Base-by-base conservation (phyloP, 2,113 vertebrate genomes). In the Illadopsis cleaveri region DNA sequence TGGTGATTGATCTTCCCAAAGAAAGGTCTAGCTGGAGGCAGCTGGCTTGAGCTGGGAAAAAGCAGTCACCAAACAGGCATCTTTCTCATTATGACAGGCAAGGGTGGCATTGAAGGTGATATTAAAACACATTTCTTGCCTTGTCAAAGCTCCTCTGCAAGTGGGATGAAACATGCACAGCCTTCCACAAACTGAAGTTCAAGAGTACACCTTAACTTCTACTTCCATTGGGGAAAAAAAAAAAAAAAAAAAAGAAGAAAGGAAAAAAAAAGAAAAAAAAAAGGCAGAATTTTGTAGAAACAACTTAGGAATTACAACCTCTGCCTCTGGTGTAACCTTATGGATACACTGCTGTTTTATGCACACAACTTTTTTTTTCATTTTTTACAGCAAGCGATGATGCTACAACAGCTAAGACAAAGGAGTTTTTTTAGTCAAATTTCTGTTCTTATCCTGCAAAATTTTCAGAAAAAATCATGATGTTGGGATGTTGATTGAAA, bases 1-100 rank as follows among this genome's bases (percentile, higher is more conserved):
- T 58, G 60, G 53, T 91, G 86, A 96, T 81, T 97, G 91, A 92
- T 94, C 89, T 95, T 92, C 73, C 81, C 57, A 51, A 75, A 75
- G 69, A 84, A 86, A 78, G 51, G 53, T 81, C 77, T 94, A 68
- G 81, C 93, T 84, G 81, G 86, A 93, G 89, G 91, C 83, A 93
- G 80, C 86, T 94, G 86, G 86, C 73, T 95, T 79, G 48, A 73
- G 56, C 57, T 72, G 80, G 81, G 57, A 69, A 76, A 95, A 87
- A 76, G 53, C 64, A 92, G 89, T 47, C 69, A 94, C 80, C 72
- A 91, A 77, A 70, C 25, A 81, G 24, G 51, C 77, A 92, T 92
- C 79, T 80, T 81, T 93, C 82, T 89, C 72, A 90, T 77, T 78
- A 86, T 86, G 93, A 94, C 93, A 96, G 72, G 68, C 58, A 93